These are phyloP conservation scores for Ataeniobius toweri DNA, from an alignment of 2,797 vertebrate genomes.

Conservation along the genomic window DNA sequence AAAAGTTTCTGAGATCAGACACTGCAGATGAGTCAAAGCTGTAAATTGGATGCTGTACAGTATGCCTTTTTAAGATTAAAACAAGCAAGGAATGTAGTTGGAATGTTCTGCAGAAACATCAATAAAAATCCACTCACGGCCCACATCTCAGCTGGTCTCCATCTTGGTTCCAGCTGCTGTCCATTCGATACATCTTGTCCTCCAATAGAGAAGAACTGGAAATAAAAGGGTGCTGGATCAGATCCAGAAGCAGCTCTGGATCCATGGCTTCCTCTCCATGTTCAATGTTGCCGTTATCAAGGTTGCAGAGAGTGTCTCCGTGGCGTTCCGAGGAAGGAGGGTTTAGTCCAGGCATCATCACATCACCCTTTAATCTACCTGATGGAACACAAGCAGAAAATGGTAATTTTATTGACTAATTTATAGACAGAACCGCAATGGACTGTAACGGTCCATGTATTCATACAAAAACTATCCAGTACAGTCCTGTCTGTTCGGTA, in stretches of 20 bases:
- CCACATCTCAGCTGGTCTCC: slow-evolving; percentile 26
- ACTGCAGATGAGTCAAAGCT: too few species aligned
- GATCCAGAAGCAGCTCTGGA: slow-evolving; percentile 14
- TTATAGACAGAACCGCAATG: too few species aligned
- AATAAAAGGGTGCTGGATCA: slow-evolving; percentile 2
- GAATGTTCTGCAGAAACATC: neutral
- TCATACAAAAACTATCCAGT: neutral
- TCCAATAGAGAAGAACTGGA: neutral
- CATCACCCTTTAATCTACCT: slow-evolving; percentile 57
- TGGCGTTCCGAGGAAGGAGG: slow-evolving; percentile 14
- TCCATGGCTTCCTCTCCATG: slow-evolving; percentile 27
- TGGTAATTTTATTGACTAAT: neutral
- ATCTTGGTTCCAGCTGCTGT: slow-evolving; percentile 35
- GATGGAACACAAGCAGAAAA: neutral
- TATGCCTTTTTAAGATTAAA: too few species aligned
- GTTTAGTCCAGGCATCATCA: slow-evolving; percentile 38
- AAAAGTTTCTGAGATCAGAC: too few species aligned
- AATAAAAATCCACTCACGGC: slow-evolving; percentile 61
- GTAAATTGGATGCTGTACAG: too few species aligned
- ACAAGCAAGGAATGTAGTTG: too few species aligned
- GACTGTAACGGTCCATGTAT: neutral
- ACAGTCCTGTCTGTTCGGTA: neutral
- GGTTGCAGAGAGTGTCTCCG: neutral
- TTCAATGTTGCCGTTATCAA: neutral
- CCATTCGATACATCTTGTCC: neutral